Conservation (phyloP, 2,888 invertebrate species). For the Lingula anatina region DNA sequence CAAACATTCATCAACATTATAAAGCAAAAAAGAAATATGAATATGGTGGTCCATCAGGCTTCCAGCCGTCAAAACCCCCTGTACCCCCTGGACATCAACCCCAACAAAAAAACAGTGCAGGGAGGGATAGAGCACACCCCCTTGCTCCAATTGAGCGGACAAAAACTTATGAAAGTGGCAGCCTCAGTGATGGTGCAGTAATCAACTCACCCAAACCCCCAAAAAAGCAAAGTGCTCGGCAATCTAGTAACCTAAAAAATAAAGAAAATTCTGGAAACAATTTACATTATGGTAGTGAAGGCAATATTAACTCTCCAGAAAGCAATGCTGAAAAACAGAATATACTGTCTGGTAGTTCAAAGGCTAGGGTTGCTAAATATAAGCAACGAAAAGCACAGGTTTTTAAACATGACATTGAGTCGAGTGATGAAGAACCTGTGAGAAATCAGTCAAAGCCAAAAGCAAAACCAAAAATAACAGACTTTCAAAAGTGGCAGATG, state of each 20-base stretch:
- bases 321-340: slow-evolving; percentile 12
- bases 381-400: too few relatives aligned
- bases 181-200: too few relatives aligned
- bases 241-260: not conserved
- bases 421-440: not conserved
- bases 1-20: not conserved
- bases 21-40: not conserved
- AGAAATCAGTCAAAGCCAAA: too few relatives aligned
- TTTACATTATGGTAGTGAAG: not conserved
- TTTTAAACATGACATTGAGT: too few relatives aligned
- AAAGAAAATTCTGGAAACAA: not conserved
- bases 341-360: too few relatives aligned
- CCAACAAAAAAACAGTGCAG: slow-evolving; percentile 16
- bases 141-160: slow-evolving; percentile 26
- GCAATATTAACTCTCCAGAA: slow-evolving; percentile 2
- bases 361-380: too few relatives aligned
- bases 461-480: slow-evolving; percentile 7
- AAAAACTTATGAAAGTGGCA: too few relatives aligned
- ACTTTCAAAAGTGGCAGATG: slow-evolving; percentile 38
- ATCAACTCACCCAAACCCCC: too few relatives aligned
- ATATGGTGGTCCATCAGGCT: not conserved
- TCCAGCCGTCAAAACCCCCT: not conserved
- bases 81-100: not conserved
- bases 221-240: not conserved
- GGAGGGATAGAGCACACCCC: slow-evolving; percentile 29